Evolutionary conservation across 2,888 invertebrate species (phyloP).

Genomic region (Petrolisthes cinctipes): DNA sequence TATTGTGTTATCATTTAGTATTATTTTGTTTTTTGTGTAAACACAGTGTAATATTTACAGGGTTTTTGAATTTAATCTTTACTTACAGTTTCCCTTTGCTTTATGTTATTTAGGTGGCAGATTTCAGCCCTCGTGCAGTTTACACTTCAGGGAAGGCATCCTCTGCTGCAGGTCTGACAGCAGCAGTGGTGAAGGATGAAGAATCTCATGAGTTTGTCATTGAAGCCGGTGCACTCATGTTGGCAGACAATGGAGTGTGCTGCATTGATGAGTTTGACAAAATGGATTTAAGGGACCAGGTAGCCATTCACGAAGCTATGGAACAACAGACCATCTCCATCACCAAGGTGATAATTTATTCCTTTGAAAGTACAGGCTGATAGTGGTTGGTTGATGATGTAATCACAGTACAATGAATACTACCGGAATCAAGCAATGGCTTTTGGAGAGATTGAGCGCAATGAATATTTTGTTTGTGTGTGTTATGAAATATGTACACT

Average conservation of each 20-base stretch:
- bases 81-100: conserved; percentile 13
- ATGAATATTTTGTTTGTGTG: background rate
- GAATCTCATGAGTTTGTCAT: conserved; percentile 99
- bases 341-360: conserved; percentile 79
- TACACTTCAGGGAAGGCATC: conserved; percentile 99
- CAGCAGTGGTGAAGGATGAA: conserved; percentile 97
- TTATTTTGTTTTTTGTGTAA: background rate
- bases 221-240: conserved; percentile 99
- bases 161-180: conserved; percentile 96
- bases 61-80: background rate
- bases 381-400: too few species aligned
- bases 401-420: background rate
- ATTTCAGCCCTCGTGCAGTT: conserved; percentile 94
- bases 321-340: conserved; percentile 99
- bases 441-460: background rate
- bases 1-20: background rate
- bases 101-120: conserved; percentile 75
- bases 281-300: conserved; percentile 97
- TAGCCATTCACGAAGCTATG: conserved; percentile 99
- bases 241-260: conserved; percentile 98
- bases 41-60: background rate
- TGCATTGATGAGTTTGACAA: conserved; percentile 99
- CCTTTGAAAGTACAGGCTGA: too few species aligned
- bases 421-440: background rate
- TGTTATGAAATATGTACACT: background rate